Percentiles rank a stretch among this genome's conserved stretches.
Conservation (phyloP, 2,888 invertebrate genomes). For the Myopa testacea region DNA sequence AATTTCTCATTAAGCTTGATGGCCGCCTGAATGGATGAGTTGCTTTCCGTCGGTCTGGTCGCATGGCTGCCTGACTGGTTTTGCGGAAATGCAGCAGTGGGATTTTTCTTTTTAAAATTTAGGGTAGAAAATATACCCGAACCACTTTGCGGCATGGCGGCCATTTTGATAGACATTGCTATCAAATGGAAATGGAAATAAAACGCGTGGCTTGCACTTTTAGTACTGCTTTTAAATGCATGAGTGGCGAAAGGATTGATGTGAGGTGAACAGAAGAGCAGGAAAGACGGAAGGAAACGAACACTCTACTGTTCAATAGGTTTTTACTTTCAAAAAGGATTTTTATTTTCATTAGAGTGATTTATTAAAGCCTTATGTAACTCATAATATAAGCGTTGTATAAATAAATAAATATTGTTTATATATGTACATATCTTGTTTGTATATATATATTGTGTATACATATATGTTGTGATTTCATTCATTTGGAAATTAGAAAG, state of each 20-base stretch:
- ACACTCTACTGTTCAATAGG: no score
- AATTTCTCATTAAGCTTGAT: constrained; percentile 27
- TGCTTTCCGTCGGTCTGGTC: not conserved
- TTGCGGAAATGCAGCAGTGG: constrained; percentile 9
- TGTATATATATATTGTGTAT: no score
- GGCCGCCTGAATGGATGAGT: not conserved
- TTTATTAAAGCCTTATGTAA: no score
- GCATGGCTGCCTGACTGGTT: not conserved
- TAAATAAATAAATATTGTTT: no score
- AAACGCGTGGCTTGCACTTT: constrained; percentile 5
- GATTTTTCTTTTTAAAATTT: not conserved
- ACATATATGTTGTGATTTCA: no score
- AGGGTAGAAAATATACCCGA: not conserved
- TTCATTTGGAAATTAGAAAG: no score
- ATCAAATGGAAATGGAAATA: constrained; percentile 9
- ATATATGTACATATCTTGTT: no score
- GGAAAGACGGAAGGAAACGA: not conserved
- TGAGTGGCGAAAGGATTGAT: constrained; percentile 3
- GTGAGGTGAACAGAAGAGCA: not conserved
- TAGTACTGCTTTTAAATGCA: constrained; percentile 7
- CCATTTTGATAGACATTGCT: constrained; percentile 16
- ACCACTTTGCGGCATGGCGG: not conserved
- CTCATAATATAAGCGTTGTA: no score
- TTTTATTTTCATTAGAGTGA: no score
- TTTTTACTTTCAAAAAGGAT: no score